Evolutionary conservation across 2,113 vertebrate species (phyloP).

Genomic region (Prionailurus bengalensis): DNA sequence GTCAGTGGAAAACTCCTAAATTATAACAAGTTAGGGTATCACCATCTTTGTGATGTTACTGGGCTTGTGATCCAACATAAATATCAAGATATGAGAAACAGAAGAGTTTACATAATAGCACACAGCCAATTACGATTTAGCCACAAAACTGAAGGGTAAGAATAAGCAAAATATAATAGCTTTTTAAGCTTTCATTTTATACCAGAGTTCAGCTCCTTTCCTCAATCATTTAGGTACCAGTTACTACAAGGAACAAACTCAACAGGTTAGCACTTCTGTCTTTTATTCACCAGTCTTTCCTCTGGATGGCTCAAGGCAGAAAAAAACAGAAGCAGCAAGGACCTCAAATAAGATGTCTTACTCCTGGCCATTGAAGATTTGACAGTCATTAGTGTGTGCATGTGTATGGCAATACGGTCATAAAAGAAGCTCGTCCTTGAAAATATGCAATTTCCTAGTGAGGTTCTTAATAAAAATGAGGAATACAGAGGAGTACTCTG

Average conservation of each 20-base stretch:
- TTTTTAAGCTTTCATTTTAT: conserved; percentile 2
- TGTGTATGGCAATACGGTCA: background rate
- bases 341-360: background rate
- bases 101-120: conserved; percentile 1
- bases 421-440: background rate
- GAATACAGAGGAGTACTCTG: background rate
- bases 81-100: conserved; percentile 30
- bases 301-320: background rate
- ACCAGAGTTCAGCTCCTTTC: background rate
- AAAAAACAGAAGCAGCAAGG: background rate
- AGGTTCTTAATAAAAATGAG: conserved; percentile 14
- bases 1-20: background rate
- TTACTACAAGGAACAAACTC: background rate
- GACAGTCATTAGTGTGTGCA: background rate
- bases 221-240: background rate
- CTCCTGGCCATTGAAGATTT: background rate
- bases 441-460: background rate
- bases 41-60: background rate
- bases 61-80: conserved; percentile 7
- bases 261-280: background rate
- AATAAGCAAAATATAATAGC: conserved; percentile 11
- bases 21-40: background rate
- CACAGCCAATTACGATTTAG: background rate
- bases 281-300: conserved; percentile 1
- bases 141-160: background rate